Percentiles rank a stretch among this genome's conserved stretches.
phyloP scores from a whole-genome alignment of 2,888 invertebrate genomes.

The Latheticus oryzae region DNA sequence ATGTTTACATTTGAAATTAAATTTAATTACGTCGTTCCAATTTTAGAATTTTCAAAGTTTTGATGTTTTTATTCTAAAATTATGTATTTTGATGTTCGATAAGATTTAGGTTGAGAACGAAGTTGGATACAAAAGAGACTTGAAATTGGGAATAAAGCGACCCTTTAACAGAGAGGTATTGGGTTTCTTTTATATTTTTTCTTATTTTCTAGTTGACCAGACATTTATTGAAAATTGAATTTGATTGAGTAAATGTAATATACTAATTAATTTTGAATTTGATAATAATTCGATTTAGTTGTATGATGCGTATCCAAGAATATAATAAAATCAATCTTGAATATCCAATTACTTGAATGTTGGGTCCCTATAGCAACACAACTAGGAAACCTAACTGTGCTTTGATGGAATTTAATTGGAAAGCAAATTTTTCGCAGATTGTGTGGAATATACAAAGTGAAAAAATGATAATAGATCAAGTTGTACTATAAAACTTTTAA shows the following conservation, averaged over 20 bases:
- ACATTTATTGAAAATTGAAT: too few species aligned
- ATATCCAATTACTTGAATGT: slow-evolving; percentile 23
- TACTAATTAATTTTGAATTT: too few species aligned
- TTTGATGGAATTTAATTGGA: slow-evolving; percentile 2
- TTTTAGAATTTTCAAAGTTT: slow-evolving; percentile 10
- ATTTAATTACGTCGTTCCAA: slow-evolving; percentile 31
- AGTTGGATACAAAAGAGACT: slow-evolving; percentile 41
- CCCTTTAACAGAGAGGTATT: slow-evolving; percentile 40
- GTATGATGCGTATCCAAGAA: slow-evolving; percentile 12
- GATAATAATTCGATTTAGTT: too few species aligned
- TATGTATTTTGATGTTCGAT: slow-evolving; percentile 34
- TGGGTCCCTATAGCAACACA: slow-evolving; percentile 16
- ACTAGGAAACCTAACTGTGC: not conserved
- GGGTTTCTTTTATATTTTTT: slow-evolving; percentile 39
- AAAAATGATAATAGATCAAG: too few species aligned
- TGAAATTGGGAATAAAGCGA: slow-evolving; percentile 41
- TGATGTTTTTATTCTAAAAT: slow-evolving; percentile 29
- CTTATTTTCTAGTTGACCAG: slow-evolving; percentile 36
- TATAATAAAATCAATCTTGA: slow-evolving; percentile 15
- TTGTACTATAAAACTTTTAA: too few species aligned
- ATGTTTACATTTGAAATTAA: slow-evolving; percentile 32
- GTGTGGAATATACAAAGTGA: too few species aligned
- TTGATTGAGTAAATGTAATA: too few species aligned
- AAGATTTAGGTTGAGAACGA: slow-evolving; percentile 36
- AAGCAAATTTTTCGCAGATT: too few species aligned